Base-by-base conservation (phyloP, 2,888 invertebrate genomes). In the Mycogona germanica region DNA sequence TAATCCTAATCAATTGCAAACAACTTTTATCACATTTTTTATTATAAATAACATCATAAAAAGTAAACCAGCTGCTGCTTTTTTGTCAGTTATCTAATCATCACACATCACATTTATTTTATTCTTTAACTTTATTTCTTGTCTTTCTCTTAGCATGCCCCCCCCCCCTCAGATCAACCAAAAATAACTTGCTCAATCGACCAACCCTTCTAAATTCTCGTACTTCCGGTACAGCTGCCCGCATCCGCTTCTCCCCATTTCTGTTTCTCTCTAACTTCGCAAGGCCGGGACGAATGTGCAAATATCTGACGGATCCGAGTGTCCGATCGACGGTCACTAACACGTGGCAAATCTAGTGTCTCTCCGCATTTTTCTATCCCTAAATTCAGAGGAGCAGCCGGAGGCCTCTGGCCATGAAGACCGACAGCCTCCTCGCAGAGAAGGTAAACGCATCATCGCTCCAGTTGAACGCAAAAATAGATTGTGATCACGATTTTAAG, bases 301-400 rank as follows among this genome's bases (percentile, higher is more conserved):
- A 60, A 55, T 59, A 47, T 25, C 38, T 28, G 47, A 46, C 23
- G 55, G 58, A 49, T 51, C 41, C 30, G 49, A 49, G 28, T 38
- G 60, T 61, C 60, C 60, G 67, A 68, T 69, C 70, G 57, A 60
- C 57, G 53, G 60, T 55, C 55, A 46, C 59, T 59, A 55, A 62
- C 60, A 59, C 48, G 53, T 57, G 59, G 61, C 61, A 65, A 70
- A 78, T 76, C 75, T 76, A 79, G 78, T 79, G 71, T 76, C 75
- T 74, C 76, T 77, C 76, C 78, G 75, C 75, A 75, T 79, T 73
- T 79, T 80, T 75, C 74, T 78, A 79, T 82, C 79, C 77, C 80
- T 84, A 77, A 81, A 81, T 75, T 78, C 82, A 82, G 82, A 80
- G 72, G 81, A 78, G 32, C 63, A 64, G 57, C 59, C 60, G 53